phyloP scores from a whole-genome alignment of 2,888 invertebrate genomes.

The Aleiodes leptofemur region DNA sequence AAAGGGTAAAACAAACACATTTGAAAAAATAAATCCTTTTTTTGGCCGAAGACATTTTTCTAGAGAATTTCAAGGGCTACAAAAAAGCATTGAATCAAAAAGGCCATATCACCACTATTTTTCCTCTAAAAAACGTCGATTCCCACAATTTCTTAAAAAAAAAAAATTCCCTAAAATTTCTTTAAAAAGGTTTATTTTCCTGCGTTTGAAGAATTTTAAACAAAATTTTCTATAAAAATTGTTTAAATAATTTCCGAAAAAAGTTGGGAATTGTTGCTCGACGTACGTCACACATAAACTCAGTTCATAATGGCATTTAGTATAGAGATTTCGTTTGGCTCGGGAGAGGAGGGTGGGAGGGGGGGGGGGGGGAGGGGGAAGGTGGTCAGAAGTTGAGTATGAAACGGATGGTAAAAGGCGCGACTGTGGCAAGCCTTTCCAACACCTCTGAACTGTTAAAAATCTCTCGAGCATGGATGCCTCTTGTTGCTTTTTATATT shows the following conservation, averaged over 20 bases:
- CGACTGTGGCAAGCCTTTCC: slow-evolving; percentile 50
- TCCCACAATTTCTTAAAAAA: no score
- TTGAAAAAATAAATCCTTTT: no score
- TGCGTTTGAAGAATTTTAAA: no score
- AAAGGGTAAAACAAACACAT: no score
- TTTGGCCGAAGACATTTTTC: no score
- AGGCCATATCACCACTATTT: no score
- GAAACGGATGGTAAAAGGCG: slow-evolving; percentile 36
- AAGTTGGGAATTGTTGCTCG: neutral
- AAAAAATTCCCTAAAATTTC: no score
- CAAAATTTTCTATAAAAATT: neutral
- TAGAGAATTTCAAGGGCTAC: no score
- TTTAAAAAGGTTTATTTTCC: no score
- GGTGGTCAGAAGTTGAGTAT: slow-evolving; percentile 52
- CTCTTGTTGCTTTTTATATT: slow-evolving; percentile 26
- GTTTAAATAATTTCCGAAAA: neutral
- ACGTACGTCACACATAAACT: slow-evolving; percentile 63
- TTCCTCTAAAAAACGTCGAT: no score
- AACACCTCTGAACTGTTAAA: slow-evolving; percentile 71
- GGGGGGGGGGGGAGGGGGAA: slow-evolving; percentile 54
- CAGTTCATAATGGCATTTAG: slow-evolving; percentile 67
- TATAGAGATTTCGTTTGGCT: slow-evolving; percentile 65
- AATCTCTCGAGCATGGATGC: slow-evolving; percentile 40
- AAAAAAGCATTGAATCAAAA: no score
- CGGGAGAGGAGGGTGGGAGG: slow-evolving; percentile 55